phyloP scores from a whole-genome alignment of 2,113 vertebrate species.

The Plecotus auritus region DNA sequence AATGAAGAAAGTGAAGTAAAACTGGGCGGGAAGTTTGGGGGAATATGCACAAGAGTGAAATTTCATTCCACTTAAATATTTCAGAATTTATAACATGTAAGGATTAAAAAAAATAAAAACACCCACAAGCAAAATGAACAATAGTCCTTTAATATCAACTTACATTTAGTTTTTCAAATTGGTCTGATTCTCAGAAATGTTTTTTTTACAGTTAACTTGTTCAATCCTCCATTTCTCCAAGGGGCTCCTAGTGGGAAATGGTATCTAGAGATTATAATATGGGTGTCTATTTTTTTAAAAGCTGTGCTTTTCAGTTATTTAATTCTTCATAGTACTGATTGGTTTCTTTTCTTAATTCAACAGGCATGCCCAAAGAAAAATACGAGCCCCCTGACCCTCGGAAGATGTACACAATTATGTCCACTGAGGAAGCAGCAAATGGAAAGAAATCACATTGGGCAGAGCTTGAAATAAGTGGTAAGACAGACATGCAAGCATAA shows the following conservation, averaged over 20 bases:
- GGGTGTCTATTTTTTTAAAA: not conserved
- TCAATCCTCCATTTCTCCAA: not conserved
- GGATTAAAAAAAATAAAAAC: not conserved
- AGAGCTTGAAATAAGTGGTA: slow-evolving; percentile 99
- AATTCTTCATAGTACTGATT: slow-evolving; percentile 39
- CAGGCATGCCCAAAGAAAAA: slow-evolving; percentile 99
- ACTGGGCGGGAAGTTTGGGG: not conserved
- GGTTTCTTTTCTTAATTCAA: slow-evolving; percentile 74
- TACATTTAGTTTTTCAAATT: not conserved
- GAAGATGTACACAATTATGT: slow-evolving; percentile 99
- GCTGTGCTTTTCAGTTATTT: slow-evolving; percentile 18
- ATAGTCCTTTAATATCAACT: not conserved
- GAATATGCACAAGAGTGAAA: not conserved
- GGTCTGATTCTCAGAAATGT: slow-evolving; percentile 1
- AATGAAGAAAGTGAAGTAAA: not conserved
- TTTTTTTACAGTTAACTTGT: not conserved
- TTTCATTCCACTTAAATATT: not conserved
- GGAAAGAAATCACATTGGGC: slow-evolving; percentile 99
- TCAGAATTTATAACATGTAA: not conserved
- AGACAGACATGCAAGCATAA: slow-evolving; percentile 74
- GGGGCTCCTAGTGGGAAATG: not conserved
- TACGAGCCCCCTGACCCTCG: slow-evolving; percentile 98
- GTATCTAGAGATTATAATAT: slow-evolving; percentile 32
- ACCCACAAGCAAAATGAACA: not conserved
- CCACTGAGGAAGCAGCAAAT: slow-evolving; percentile 95